Percentiles rank a stretch among this genome's conserved stretches.
Evolutionary conservation across 2,888 invertebrate species (phyloP).

Genomic region (Tinea trinotella): DNA sequence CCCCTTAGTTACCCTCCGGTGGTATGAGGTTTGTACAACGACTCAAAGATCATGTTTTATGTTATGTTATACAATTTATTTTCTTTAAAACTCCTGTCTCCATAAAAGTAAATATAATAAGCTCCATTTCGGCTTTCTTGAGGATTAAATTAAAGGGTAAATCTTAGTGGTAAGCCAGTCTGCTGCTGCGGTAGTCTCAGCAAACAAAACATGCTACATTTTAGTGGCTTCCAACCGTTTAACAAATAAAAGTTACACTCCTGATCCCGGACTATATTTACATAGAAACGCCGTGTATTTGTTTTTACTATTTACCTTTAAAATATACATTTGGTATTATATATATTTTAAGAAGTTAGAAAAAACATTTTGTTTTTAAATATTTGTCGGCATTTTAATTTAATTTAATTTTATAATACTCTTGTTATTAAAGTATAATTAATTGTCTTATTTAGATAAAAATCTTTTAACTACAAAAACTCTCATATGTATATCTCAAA

Average conservation of each 20-base stretch:
- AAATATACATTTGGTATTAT: too few species aligned
- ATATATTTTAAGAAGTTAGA: too few species aligned
- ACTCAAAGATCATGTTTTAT: neutral
- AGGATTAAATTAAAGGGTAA: neutral
- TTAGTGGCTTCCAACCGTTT: neutral
- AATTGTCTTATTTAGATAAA: too few species aligned
- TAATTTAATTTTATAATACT: too few species aligned
- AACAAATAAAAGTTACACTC: neutral
- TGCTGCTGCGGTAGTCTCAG: neutral
- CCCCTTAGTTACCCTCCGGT: too few species aligned
- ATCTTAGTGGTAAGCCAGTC: constrained; percentile 3
- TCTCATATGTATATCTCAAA: too few species aligned
- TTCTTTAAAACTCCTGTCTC: neutral
- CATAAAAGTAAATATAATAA: neutral
- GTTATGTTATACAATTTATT: neutral
- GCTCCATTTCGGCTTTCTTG: neutral
- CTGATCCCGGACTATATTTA: neutral
- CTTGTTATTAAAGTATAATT: too few species aligned
- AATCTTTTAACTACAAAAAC: too few species aligned
- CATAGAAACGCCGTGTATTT: neutral
- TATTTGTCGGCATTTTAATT: too few species aligned
- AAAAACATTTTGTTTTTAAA: too few species aligned
- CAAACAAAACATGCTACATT: constrained; percentile 2
- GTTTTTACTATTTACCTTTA: too few species aligned
- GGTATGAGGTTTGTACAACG: too few species aligned